Conservation (phyloP, 92 coral and sea anemone species). For the Paragorgia papillata region DNA sequence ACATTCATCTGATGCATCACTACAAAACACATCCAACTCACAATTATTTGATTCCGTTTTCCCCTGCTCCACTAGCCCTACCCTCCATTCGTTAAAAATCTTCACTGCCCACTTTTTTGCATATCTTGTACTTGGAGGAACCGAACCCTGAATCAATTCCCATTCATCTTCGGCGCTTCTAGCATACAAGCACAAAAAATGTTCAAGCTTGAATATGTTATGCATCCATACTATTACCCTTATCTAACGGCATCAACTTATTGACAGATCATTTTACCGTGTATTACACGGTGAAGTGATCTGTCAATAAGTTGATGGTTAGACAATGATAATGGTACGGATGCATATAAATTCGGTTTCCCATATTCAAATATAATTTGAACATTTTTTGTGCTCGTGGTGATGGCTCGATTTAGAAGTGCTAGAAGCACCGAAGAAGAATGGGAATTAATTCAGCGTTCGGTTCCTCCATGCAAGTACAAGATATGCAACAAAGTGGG, state of each 20-base stretch:
- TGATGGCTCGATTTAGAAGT: too few relatives aligned
- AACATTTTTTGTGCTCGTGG: neutral
- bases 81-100: slow-evolving; percentile 16
- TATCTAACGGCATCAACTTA: neutral
- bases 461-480: slow-evolving; percentile 19
- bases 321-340: neutral
- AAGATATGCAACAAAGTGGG: slow-evolving; percentile 29
- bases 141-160: slow-evolving; percentile 4
- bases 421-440: slow-evolving; percentile 16
- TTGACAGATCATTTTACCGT: too few relatives aligned
- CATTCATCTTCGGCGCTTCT: slow-evolving; percentile 8
- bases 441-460: neutral
- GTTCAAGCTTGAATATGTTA: neutral
- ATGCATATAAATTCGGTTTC: too few relatives aligned
- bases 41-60: too few relatives aligned
- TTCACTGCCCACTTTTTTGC: slow-evolving; percentile 23
- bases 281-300: too few relatives aligned
- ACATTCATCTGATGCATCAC: too few relatives aligned
- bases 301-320: neutral
- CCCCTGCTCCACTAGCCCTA: too few relatives aligned
- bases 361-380: neutral
- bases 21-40: too few relatives aligned
- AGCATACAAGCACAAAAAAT: neutral
- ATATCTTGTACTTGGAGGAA: slow-evolving; percentile 23
- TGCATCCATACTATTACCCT: neutral